Percentiles rank a stretch among this genome's conserved stretches.
These are phyloP conservation scores for Parus major DNA, from an alignment of 2,113 vertebrate species.

Conservation along the genomic window DNA sequence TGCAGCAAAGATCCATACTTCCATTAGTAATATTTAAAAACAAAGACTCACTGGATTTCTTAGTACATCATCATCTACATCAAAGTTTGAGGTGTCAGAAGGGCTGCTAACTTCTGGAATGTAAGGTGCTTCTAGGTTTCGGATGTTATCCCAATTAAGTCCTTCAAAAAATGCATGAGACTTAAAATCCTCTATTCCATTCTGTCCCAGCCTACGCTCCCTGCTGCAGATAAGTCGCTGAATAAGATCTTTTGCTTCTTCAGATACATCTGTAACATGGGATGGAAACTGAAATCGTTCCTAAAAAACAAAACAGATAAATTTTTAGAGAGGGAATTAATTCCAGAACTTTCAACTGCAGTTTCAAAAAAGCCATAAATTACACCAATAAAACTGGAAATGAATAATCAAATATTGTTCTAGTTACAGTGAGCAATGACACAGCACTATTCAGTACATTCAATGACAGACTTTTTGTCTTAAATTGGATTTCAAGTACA, in stretches of 20 bases:
- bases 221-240: slow-evolving; percentile 92
- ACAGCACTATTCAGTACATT: not conserved
- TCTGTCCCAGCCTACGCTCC: slow-evolving; percentile 88
- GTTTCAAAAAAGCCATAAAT: not conserved
- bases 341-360: not conserved
- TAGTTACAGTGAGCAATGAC: not conserved
- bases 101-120: slow-evolving; percentile 98
- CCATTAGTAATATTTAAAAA: not conserved
- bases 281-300: slow-evolving; percentile 97
- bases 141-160: slow-evolving; percentile 93
- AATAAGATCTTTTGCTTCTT: slow-evolving; percentile 94
- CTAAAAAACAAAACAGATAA: slow-evolving; percentile 62
- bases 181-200: slow-evolving; percentile 93
- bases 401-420: not conserved
- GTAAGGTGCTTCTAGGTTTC: slow-evolving; percentile 90
- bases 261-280: slow-evolving; percentile 89
- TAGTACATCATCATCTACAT: slow-evolving; percentile 94
- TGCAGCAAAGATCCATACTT: not conserved
- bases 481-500: not conserved
- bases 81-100: slow-evolving; percentile 97
- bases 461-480: not conserved
- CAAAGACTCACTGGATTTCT: slow-evolving; percentile 87
- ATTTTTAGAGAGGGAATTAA: not conserved
- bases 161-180: slow-evolving; percentile 90
- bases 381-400: not conserved